Percentiles rank a stretch among this genome's conserved stretches.
These are phyloP conservation scores for Scaptodrosophila latifasciaeformis DNA, from an alignment of 2,888 invertebrate genomes.

Conservation along the genomic window DNA sequence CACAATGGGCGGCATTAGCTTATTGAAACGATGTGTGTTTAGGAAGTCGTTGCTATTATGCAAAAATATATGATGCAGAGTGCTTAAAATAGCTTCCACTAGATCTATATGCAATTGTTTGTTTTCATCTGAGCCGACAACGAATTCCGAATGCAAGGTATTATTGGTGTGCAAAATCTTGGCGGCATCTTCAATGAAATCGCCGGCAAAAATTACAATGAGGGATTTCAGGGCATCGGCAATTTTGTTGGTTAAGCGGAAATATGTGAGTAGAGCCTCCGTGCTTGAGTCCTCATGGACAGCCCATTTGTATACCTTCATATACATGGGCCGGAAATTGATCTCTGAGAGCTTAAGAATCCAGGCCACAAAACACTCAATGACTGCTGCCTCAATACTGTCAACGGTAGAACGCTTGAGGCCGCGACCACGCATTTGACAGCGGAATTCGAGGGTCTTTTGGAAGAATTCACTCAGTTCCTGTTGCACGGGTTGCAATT, in stretches of 20 bases:
- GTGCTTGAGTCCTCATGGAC: conserved; percentile 75
- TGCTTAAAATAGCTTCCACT: conserved; percentile 83
- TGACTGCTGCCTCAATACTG: conserved; percentile 83
- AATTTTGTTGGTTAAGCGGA: conserved; percentile 83
- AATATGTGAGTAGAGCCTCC: conserved; percentile 81
- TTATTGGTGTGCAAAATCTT: conserved; percentile 83
- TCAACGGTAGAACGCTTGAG: conserved; percentile 75
- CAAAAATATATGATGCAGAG: conserved; percentile 85
- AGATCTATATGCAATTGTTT: conserved; percentile 62
- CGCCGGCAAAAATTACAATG: conserved; percentile 92
- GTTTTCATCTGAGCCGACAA: conserved; percentile 74
- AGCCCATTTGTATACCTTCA: conserved; percentile 92
- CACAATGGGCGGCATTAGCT: conserved; percentile 89
- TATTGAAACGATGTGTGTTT: conserved; percentile 88
- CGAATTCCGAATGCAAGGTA: conserved; percentile 75
- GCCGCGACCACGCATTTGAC: conserved; percentile 75
- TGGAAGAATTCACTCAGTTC: conserved; percentile 86
- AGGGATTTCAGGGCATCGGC: conserved; percentile 89
- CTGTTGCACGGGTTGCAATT: conserved; percentile 80
- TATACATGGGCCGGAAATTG: conserved; percentile 91
- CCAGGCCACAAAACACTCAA: conserved; percentile 85
- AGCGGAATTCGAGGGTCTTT: conserved; percentile 81
- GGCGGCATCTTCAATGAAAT: conserved; percentile 88
- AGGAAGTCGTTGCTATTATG: conserved; percentile 90
- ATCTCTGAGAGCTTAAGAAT: conserved; percentile 92